These are phyloP conservation scores for Tetraneura akinire DNA, from an alignment of 1,140 invertebrate species.

Conservation along the genomic window DNA sequence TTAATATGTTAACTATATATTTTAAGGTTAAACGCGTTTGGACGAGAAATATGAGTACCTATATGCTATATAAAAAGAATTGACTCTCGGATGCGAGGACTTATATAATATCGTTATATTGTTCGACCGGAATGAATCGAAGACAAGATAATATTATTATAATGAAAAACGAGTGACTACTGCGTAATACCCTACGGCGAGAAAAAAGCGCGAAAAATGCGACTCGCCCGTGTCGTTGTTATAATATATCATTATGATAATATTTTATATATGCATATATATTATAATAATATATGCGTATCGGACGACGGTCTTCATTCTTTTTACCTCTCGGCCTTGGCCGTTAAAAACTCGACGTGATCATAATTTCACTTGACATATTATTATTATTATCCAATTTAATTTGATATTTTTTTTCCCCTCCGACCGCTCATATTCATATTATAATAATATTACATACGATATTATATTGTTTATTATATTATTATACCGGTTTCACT, in stretches of 20 bases:
- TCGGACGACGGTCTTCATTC: neutral
- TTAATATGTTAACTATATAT: too few relatives aligned
- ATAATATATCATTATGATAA: neutral
- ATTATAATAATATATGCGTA: too few relatives aligned
- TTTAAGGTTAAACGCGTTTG: too few relatives aligned
- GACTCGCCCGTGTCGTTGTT: neutral
- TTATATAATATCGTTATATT: too few relatives aligned
- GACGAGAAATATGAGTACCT: too few relatives aligned
- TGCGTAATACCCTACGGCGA: too few relatives aligned
- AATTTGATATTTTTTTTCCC: neutral
- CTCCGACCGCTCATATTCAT: too few relatives aligned
- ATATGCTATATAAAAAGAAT: too few relatives aligned
- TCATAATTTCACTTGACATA: neutral
- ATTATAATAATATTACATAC: too few relatives aligned
- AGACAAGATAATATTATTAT: too few relatives aligned
- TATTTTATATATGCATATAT: too few relatives aligned
- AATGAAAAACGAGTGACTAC: too few relatives aligned
- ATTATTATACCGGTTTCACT: constrained; percentile 27
- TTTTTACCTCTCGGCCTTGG: neutral
- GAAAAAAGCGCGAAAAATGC: constrained; percentile 34
- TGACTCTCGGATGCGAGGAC: neutral
- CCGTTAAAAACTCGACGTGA: neutral
- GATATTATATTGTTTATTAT: neutral
- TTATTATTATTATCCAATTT: neutral
- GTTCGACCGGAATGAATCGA: neutral